phyloP scores from a whole-genome alignment of 2,888 invertebrate genomes.

The Malacosoma neustria region DNA sequence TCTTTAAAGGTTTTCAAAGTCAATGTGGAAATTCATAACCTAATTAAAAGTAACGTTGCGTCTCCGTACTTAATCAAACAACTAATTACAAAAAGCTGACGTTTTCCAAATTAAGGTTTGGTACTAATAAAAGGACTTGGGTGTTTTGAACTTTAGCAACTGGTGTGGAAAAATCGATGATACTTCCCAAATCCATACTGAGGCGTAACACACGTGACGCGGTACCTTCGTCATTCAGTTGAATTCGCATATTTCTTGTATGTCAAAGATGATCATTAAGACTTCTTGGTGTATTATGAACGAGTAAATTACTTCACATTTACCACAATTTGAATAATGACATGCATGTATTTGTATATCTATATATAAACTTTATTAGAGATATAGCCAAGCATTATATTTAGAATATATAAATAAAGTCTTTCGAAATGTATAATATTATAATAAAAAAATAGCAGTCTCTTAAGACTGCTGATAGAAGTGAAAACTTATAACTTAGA shows the following conservation, averaged over 20 bases:
- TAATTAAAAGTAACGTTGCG: too few relatives aligned
- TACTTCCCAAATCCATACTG: conserved; percentile 2
- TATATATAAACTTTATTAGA: too few relatives aligned
- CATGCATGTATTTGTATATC: too few relatives aligned
- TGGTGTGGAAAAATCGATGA: conserved; percentile 7
- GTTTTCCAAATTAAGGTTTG: conserved; percentile 10
- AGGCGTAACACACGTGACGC: conserved; percentile 5
- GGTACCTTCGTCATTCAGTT: conserved; percentile 21
- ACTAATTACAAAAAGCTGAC: conserved; percentile 9
- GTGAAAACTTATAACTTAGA: too few relatives aligned
- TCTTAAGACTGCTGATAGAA: too few relatives aligned
- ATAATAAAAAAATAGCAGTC: too few relatives aligned
- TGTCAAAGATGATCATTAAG: conserved; percentile 50
- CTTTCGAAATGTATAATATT: too few relatives aligned
- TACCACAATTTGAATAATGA: too few relatives aligned
- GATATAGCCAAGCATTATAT: too few relatives aligned
- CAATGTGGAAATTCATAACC: too few relatives aligned
- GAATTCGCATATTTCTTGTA: conserved; percentile 35
- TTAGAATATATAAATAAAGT: too few relatives aligned
- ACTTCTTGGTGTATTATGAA: conserved; percentile 33
- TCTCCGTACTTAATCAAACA: conserved; percentile 6
- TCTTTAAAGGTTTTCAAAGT: too few relatives aligned
- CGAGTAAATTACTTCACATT: conserved; percentile 15
- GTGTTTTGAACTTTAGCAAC: conserved; percentile 17
- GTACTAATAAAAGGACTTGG: conserved; percentile 11